These are phyloP conservation scores for Trematocara stigmaticum DNA, from an alignment of 2,113 vertebrate species.

Conservation along the genomic window DNA sequence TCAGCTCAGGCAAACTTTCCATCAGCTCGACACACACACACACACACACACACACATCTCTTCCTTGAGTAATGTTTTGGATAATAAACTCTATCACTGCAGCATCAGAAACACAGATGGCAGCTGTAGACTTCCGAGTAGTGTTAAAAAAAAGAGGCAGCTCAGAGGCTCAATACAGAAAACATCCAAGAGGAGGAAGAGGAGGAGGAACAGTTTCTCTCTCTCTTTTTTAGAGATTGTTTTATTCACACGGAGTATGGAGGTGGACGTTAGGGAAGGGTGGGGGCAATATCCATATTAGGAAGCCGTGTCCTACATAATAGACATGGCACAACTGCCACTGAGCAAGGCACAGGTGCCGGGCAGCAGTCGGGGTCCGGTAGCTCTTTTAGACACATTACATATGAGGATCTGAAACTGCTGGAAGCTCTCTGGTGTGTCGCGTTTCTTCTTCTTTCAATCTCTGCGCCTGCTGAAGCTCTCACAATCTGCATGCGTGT, in stretches of 20 bases:
- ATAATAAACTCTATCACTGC: neutral
- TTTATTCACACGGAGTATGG: neutral
- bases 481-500: neutral
- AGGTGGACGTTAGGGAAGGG: neutral
- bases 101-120: neutral
- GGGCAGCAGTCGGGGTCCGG: neutral
- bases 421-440: neutral
- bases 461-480: neutral
- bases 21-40: neutral
- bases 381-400: neutral
- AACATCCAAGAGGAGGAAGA: neutral
- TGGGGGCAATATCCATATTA: neutral
- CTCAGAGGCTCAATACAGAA: neutral
- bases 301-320: neutral
- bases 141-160: neutral
- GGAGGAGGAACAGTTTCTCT: neutral
- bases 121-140: neutral
- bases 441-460: neutral
- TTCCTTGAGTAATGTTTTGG: neutral
- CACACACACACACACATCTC: neutral
- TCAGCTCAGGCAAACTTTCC: neutral
- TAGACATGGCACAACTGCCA: neutral
- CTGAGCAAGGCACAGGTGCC: neutral
- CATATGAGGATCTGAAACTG: neutral
- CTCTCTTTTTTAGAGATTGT: neutral